These are phyloP conservation scores for Amiota communis DNA, from an alignment of 2,888 invertebrate genomes.

Conservation along the genomic window DNA sequence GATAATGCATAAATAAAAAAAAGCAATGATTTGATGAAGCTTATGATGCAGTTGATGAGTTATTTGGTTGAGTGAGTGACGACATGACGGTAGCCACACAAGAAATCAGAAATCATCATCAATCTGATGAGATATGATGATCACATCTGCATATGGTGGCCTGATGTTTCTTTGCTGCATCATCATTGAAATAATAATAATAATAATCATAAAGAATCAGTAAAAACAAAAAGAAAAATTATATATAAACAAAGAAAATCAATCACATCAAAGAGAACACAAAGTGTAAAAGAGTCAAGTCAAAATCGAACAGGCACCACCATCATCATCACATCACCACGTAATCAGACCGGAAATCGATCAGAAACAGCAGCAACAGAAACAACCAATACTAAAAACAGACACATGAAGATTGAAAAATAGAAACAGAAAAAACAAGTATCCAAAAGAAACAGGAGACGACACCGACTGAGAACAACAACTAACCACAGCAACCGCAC, in stretches of 20 bases:
- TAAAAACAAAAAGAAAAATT: not conserved
- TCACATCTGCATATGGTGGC: too few relatives aligned
- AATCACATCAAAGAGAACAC: not conserved
- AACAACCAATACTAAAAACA: conserved; percentile 38
- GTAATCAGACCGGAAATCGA: conserved; percentile 70
- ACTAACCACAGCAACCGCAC: conserved; percentile 29
- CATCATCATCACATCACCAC: conserved; percentile 31
- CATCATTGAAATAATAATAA: too few relatives aligned
- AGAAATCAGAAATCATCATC: not conserved
- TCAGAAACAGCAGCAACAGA: conserved; percentile 48
- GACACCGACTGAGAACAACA: conserved; percentile 17
- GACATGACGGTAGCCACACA: not conserved
- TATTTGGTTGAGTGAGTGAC: not conserved
- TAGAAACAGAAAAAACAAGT: conserved; percentile 31
- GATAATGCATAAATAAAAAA: conserved; percentile 16
- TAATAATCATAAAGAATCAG: not conserved
- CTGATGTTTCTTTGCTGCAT: too few relatives aligned
- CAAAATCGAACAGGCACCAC: not conserved
- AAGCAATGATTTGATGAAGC: not conserved
- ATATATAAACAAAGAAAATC: not conserved
- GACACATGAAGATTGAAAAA: conserved; percentile 18
- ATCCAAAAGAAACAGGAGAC: conserved; percentile 35
- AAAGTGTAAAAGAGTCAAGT: not conserved
- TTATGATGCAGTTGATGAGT: not conserved
- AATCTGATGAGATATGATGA: not conserved